Evolutionary conservation across 2,888 invertebrate genomes (phyloP).

Genomic region (Tolmerus cingulatus): DNA sequence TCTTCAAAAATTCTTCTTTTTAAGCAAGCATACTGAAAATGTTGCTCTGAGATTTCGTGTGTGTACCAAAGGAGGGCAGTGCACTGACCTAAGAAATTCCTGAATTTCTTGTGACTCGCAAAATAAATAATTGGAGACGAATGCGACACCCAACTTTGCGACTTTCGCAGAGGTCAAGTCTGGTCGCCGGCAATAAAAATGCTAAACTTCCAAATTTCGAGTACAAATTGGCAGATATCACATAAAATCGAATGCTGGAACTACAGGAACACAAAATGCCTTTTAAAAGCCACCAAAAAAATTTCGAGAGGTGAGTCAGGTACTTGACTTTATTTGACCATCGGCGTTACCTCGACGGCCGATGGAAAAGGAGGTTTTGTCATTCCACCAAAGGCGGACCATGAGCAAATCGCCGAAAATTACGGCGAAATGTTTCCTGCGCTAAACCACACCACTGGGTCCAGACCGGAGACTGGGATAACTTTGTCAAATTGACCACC

Average conservation of each 20-base stretch:
- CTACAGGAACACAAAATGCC: conserved; percentile 30
- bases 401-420: conserved; percentile 21
- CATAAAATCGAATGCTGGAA: conserved; percentile 19
- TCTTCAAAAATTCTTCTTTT: not conserved
- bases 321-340: conserved; percentile 25
- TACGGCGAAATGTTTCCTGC: not conserved
- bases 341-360: not conserved
- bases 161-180: conserved; percentile 13
- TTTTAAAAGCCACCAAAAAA: not conserved
- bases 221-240: conserved; percentile 32
- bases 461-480: not conserved
- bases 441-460: not conserved
- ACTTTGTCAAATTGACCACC: conserved; percentile 18
- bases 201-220: conserved; percentile 20
- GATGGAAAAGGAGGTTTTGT: not conserved
- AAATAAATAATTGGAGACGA: conserved; percentile 14
- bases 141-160: not conserved
- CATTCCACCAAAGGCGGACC: not conserved
- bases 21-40: not conserved
- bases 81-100: not conserved
- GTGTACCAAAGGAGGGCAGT: not conserved
- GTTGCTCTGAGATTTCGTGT: not conserved
- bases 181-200: conserved; percentile 28
- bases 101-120: not conserved
- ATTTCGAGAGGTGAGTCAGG: conserved; percentile 19